Conservation (phyloP, 2,888 invertebrate species). For the Spodoptera picta region DNA sequence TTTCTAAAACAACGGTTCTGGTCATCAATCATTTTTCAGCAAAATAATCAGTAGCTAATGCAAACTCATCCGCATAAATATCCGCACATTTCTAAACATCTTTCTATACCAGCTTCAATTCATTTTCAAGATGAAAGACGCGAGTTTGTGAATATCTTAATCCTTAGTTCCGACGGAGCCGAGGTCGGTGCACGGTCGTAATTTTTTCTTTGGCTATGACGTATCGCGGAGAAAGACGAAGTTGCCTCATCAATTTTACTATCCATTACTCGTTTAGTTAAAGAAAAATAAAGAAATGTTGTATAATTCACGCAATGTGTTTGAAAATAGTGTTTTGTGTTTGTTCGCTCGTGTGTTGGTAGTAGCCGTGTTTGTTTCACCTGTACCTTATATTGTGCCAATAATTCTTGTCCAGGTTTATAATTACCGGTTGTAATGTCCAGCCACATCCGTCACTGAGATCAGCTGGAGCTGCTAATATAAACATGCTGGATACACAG, state of each 20-base stretch:
- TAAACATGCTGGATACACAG: slow-evolving; percentile 43
- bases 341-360: background rate
- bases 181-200: slow-evolving; percentile 41
- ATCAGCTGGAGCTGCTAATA: slow-evolving; percentile 16
- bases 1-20: slow-evolving; percentile 17
- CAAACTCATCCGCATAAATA: slow-evolving; percentile 25
- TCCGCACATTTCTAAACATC: slow-evolving; percentile 14
- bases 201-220: slow-evolving; percentile 36
- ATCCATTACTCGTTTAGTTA: slow-evolving; percentile 33
- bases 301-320: slow-evolving; percentile 22
- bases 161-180: slow-evolving; percentile 31
- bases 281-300: slow-evolving; percentile 7
- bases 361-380: slow-evolving; percentile 23
- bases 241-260: slow-evolving; percentile 6
- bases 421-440: slow-evolving; percentile 38
- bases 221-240: slow-evolving; percentile 4
- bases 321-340: slow-evolving; percentile 1
- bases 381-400: slow-evolving; percentile 45
- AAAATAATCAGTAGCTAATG: slow-evolving; percentile 26
- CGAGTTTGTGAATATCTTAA: slow-evolving; percentile 36
- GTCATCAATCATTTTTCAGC: slow-evolving; percentile 21
- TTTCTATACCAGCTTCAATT: slow-evolving; percentile 7
- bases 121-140: slow-evolving; percentile 12
- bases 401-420: slow-evolving; percentile 34
- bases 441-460: slow-evolving; percentile 47